Evolutionary conservation across 2,888 invertebrate genomes (phyloP).

Genomic region (Ormyrus rosae): DNA sequence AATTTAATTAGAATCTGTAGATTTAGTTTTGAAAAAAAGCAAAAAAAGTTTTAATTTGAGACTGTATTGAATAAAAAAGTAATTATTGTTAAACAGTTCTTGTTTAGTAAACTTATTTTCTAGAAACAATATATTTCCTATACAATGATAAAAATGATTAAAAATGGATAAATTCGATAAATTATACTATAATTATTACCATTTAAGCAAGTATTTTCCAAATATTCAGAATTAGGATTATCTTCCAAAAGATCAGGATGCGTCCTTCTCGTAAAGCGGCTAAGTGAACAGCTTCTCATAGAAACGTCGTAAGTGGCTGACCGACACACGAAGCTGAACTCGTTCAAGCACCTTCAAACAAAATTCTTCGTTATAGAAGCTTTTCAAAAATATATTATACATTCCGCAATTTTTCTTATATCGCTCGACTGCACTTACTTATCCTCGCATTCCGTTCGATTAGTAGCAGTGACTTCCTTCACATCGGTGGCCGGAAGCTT

Average conservation of each 20-base stretch:
- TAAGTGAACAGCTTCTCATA: slow-evolving; percentile 87
- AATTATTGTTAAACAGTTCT: too few species aligned
- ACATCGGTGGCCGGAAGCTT: slow-evolving; percentile 88
- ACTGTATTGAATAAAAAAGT: background rate
- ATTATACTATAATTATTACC: slow-evolving; percentile 77
- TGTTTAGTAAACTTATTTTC: too few species aligned
- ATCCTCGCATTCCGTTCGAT: slow-evolving; percentile 93
- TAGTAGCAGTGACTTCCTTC: slow-evolving; percentile 90
- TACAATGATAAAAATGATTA: too few species aligned
- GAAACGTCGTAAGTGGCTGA: slow-evolving; percentile 90
- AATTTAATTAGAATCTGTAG: background rate
- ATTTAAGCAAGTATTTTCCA: slow-evolving; percentile 93
- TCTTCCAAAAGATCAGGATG: slow-evolving; percentile 91
- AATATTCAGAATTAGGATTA: slow-evolving; percentile 91
- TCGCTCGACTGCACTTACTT: slow-evolving; percentile 74
- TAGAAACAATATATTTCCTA: too few species aligned
- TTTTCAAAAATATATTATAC: too few species aligned
- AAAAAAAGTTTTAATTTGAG: background rate
- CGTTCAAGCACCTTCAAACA: slow-evolving; percentile 83
- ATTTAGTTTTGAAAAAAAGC: background rate
- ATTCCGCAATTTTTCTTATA: background rate
- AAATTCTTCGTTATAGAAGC: background rate
- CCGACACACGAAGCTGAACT: slow-evolving; percentile 92
- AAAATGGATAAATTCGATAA: too few species aligned
- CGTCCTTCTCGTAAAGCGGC: slow-evolving; percentile 89